Conservation (phyloP, 2,888 invertebrate species). For the Aporophyla lueneburgensis region DNA sequence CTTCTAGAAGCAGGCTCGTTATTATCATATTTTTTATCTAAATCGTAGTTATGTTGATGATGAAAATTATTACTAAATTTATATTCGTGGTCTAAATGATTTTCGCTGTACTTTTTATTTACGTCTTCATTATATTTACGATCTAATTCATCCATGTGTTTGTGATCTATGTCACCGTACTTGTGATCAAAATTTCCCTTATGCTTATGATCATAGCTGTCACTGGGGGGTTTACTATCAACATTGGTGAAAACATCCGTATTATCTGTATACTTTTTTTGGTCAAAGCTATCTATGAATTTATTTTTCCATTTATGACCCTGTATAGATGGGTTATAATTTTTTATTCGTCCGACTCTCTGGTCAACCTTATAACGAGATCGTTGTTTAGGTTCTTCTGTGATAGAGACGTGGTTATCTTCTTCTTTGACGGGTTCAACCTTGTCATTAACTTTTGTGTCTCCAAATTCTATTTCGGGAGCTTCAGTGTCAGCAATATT, state of each 20-base stretch:
- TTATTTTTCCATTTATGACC: slow-evolving; percentile 47
- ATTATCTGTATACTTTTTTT: slow-evolving; percentile 41
- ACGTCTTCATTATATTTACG: slow-evolving; percentile 30
- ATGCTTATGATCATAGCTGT: slow-evolving; percentile 10
- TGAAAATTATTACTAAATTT: slow-evolving; percentile 44
- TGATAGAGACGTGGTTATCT: not conserved
- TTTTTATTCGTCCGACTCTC: slow-evolving; percentile 3
- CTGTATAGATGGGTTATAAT: slow-evolving; percentile 21
- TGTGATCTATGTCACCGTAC: slow-evolving; percentile 19
- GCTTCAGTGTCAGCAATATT: slow-evolving; percentile 27
- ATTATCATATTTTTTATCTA: slow-evolving; percentile 33
- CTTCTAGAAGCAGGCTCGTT: slow-evolving; percentile 24
- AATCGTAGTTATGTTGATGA: slow-evolving; percentile 35
- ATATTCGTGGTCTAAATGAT: slow-evolving; percentile 24
- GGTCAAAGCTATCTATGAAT: slow-evolving; percentile 21
- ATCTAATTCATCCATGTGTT: slow-evolving; percentile 38
- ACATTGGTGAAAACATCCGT: slow-evolving; percentile 41
- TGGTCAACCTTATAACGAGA: slow-evolving; percentile 23
- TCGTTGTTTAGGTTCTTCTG: slow-evolving; percentile 12
- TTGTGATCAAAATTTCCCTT: not conserved
- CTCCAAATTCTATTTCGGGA: slow-evolving; percentile 52
- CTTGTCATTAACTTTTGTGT: slow-evolving; percentile 31
- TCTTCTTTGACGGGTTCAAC: slow-evolving; percentile 27
- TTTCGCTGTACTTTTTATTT: slow-evolving; percentile 36
- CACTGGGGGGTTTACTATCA: slow-evolving; percentile 7